Conservation (phyloP, 2,888 invertebrate species). For the Latheticus oryzae region DNA sequence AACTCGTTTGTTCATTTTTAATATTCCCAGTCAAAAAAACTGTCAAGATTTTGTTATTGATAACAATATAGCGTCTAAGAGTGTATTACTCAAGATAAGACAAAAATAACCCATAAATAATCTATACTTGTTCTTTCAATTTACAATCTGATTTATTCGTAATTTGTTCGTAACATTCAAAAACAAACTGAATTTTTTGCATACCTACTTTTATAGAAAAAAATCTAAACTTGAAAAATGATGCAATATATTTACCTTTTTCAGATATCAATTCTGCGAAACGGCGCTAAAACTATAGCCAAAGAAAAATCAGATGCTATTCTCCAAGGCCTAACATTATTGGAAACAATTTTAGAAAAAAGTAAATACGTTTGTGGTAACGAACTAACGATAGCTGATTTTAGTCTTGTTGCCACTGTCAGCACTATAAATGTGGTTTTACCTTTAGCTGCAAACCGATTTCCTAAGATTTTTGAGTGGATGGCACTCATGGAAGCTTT, state of each 20-base stretch:
- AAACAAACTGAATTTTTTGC: not conserved
- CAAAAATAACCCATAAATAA: no score
- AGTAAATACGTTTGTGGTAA: slow-evolving; percentile 62
- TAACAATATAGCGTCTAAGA: no score
- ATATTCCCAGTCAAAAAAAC: no score
- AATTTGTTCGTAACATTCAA: no score
- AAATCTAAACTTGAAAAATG: no score
- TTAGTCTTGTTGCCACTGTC: slow-evolving; percentile 64
- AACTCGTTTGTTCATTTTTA: no score
- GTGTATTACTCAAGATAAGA: no score
- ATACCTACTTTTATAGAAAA: not conserved
- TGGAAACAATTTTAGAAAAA: slow-evolving; percentile 62
- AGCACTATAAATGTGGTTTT: slow-evolving; percentile 65
- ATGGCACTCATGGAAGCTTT: slow-evolving; percentile 48
- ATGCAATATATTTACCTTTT: no score
- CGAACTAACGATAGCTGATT: slow-evolving; percentile 63
- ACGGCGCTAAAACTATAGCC: slow-evolving; percentile 57
- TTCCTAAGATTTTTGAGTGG: slow-evolving; percentile 58
- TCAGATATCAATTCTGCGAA: slow-evolving; percentile 55
- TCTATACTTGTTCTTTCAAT: no score
- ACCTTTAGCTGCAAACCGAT: slow-evolving; percentile 61
- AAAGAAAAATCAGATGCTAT: slow-evolving; percentile 51
- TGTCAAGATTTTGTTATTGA: no score
- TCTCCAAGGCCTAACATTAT: slow-evolving; percentile 61
- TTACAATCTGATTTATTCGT: no score